Base-by-base conservation (phyloP, 2,888 invertebrate species). In the Nomada lathburiana region DNA sequence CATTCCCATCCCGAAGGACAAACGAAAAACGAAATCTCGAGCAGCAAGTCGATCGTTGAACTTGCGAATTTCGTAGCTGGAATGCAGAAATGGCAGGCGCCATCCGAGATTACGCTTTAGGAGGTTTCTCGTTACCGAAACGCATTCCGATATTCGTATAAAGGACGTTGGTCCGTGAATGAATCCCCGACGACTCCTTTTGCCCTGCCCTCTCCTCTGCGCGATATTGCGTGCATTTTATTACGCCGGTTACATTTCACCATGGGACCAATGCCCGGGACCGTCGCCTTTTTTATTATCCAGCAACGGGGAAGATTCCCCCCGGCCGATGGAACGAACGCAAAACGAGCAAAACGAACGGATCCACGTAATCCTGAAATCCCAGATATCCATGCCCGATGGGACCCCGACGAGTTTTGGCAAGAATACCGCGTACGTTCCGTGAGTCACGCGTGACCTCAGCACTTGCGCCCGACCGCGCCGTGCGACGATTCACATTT, bases 271-370 rank as follows among this genome's bases (percentile, higher is more conserved):
- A 20, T 52, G 73, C 52, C 60, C 63, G 68, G 85, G 89, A 88
- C 87, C 89, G 88, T 88, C 90, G 89, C 83, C 87, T 88, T 87
- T 88, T 91, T 91, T 91, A 90, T 91, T 89, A 84, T 87, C 76
- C 82, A 67, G 90, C 83, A 89, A 87, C 89, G 81, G 88, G 90
- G 89, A 90, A 89, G 89, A 88, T 82, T 80, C 82, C 77, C 82
- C 77, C 55, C 64, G 74, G 42, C 59, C 29, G 29, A 23, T 62
- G n/a, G 53, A 53, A 20, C 59, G 63, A 65, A 77, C 53, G 18
- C 62, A 59, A 80, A 79, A 64, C 60, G 62, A 65, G 62, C 60
- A 77, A 78, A 74, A 79, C 71, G 65, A 76, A 47, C 67, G 74
- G 60, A 65, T 81, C 86, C 84, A 86, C 82, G 86, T 88, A 88